Evolutionary conservation across 2,888 invertebrate genomes (phyloP).

Genomic region (Cryptus armator): DNA sequence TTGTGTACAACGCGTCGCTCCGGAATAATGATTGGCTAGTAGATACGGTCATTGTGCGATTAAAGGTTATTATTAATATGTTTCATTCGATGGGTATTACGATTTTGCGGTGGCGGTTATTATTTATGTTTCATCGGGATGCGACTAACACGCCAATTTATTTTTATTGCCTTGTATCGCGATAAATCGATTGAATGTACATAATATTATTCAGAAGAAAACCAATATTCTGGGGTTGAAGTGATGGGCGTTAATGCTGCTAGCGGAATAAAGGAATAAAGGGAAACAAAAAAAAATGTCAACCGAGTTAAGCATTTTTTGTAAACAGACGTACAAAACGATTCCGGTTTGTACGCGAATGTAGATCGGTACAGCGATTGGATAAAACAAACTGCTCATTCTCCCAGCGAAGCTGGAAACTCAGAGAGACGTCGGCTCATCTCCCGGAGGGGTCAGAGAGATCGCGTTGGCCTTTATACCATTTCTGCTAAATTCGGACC

Average conservation of each 20-base stretch:
- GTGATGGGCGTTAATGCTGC: no score
- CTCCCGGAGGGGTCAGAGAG: constrained; percentile 42
- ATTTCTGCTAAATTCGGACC: constrained; percentile 34
- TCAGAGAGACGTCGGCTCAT: constrained; percentile 42
- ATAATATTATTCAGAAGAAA: no score
- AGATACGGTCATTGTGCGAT: constrained; percentile 45
- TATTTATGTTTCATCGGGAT: background rate
- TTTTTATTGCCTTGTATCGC: no score
- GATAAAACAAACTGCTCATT: constrained; percentile 32
- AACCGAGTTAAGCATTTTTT: background rate
- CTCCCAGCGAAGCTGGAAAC: constrained; percentile 30
- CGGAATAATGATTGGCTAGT: background rate
- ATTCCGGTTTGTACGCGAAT: background rate
- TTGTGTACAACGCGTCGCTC: constrained; percentile 16
- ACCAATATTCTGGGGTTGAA: no score
- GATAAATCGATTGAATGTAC: no score
- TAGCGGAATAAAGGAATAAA: background rate
- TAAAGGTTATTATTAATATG: background rate
- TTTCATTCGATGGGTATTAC: background rate
- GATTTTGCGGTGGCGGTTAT: background rate
- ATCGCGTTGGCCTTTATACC: constrained; percentile 31
- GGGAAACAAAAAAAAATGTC: background rate
- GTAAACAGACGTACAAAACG: background rate
- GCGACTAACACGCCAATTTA: background rate
- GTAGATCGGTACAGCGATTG: background rate